phyloP scores from a whole-genome alignment of 2,797 vertebrate species.

The Poecilia wingei region DNA sequence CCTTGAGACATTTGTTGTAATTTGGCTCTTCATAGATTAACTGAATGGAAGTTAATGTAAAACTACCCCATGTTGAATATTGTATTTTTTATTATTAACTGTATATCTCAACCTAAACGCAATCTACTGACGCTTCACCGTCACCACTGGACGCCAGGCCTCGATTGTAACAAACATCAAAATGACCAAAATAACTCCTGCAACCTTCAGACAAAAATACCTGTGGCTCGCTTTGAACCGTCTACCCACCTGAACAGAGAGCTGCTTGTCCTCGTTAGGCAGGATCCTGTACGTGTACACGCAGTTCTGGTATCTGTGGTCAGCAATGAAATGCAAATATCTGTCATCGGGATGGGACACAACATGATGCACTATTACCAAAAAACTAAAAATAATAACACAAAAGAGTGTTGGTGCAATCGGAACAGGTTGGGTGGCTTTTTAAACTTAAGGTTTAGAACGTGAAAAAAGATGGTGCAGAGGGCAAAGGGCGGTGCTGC shows the following conservation, averaged over 20 bases:
- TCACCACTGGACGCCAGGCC: neutral
- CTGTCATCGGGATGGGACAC: conserved; percentile 22
- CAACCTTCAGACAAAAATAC: neutral
- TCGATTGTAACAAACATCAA: neutral
- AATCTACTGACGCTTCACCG: neutral
- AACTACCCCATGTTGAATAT: neutral
- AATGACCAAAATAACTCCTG: neutral
- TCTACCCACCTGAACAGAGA: conserved; percentile 92
- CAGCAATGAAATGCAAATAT: conserved; percentile 48
- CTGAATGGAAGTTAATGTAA: neutral
- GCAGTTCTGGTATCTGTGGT: conserved; percentile 89
- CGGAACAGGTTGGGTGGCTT: neutral
- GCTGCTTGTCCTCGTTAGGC: conserved; percentile 91
- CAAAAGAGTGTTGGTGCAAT: neutral
- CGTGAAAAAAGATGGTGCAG: conserved; percentile 6
- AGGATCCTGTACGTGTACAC: conserved; percentile 98
- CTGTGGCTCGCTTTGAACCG: conserved; percentile 5
- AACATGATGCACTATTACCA: neutral
- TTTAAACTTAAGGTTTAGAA: conserved; percentile 17
- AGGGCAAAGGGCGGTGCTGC: conserved; percentile 36
- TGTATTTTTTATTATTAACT: neutral
- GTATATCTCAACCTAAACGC: too few species aligned
- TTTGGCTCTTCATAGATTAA: too few species aligned
- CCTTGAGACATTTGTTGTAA: too few species aligned
- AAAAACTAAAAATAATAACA: neutral